Base-by-base conservation (phyloP, 2,797 vertebrate species). In the Crenuchus spilurus region DNA sequence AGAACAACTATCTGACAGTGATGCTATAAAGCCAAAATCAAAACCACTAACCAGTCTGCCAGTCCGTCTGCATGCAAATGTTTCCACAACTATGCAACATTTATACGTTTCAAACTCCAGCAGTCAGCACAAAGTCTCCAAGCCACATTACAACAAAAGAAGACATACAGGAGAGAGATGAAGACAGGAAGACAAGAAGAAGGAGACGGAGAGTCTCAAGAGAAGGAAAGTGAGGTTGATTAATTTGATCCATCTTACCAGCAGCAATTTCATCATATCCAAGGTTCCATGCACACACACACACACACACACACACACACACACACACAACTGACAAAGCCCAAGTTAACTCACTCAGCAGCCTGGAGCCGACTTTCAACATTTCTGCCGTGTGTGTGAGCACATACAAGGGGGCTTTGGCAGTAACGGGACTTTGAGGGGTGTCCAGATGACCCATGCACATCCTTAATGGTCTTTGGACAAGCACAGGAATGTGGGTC, bases 401-500 rank as follows among this genome's bases (percentile, higher is more conserved):
- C 35, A 35, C 26, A 54, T 6, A 44, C 31, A 54, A 46, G 73
- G 35, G 63, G 55, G 8, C 14, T 26, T 6, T 18, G 14, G 54
- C 54, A 46, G 49, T 60, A 63, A 55, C n/a, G 55, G 30, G 44
- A 61, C 39, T 72, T 22, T 28, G 28, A 49, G 8, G 58, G 54
- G 28, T 49, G 60, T 62, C 48, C 66, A 55, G 26, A 44, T 71
- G 74, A 74, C 75, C 74, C 55, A 20, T 14, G 70, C 39, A 55
- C 62, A 70, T 73, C 70, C 70, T 73, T 49, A 42, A 73, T 62
- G 62, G 60, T 70, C 60, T 71, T 71, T 35, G 42, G 72, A 51
- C 35, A 11, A 46, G 41, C 35, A 14, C 51, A 70, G 62, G 77
- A 82, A 82, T 76, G 76, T 68, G 62, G 49, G 46, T 66, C 65